These are phyloP conservation scores for Eueides isabella DNA, from an alignment of 1,140 invertebrate genomes.

Conservation along the genomic window DNA sequence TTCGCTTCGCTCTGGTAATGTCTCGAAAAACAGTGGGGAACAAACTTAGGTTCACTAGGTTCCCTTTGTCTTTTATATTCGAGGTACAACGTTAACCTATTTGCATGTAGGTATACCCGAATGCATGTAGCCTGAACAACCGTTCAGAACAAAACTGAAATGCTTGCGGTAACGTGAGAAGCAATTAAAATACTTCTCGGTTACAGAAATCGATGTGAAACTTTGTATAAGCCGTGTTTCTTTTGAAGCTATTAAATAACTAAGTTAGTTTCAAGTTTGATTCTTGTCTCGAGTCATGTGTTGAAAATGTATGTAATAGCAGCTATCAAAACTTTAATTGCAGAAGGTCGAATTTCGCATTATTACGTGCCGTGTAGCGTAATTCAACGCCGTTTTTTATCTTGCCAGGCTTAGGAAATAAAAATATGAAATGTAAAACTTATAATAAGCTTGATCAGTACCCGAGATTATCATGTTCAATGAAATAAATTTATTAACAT, in stretches of 20 bases:
- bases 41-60: too few species aligned
- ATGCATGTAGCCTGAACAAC: neutral
- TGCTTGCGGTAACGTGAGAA: conserved; percentile 34
- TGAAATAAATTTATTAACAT: too few species aligned
- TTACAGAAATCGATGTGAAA: neutral
- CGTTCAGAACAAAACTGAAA: conserved; percentile 27
- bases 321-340: too few species aligned
- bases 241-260: neutral
- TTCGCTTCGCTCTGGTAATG: too few species aligned
- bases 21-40: too few species aligned
- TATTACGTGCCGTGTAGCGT: neutral
- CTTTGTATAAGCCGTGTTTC: neutral
- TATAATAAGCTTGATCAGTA: too few species aligned
- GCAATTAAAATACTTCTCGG: conserved; percentile 41
- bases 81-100: too few species aligned
- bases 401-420: neutral
- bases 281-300: neutral
- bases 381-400: neutral
- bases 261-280: neutral
- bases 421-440: neutral
- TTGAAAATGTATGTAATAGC: neutral
- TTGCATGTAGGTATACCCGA: too few species aligned
- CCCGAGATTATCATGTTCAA: too few species aligned
- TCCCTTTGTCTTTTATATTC: too few species aligned
- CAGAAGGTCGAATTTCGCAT: too few species aligned